Evolutionary conservation across 35 echinoderm and acorn worm species (phyloP).

Genomic region (Heliocidaris tuberculata): DNA sequence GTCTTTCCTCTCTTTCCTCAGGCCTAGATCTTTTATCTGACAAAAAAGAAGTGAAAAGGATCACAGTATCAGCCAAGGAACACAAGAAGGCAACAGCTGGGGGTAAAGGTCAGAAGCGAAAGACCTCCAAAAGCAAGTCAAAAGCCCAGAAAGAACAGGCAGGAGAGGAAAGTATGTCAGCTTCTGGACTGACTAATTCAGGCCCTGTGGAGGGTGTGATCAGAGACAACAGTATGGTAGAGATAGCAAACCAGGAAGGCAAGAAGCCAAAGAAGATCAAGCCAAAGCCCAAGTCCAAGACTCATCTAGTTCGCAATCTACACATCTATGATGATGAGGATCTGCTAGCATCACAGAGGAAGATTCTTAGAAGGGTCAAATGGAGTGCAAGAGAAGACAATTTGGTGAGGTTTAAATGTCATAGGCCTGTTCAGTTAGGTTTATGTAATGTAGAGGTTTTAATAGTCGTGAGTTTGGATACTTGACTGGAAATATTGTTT

Average conservation of each 20-base stretch:
- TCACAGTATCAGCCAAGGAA: not conserved
- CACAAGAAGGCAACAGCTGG: conserved; percentile 32
- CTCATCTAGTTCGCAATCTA: not conserved
- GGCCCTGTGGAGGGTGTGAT: not conserved
- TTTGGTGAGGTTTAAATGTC: not conserved
- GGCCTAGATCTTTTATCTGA: too few relatives aligned
- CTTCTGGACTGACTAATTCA: not conserved
- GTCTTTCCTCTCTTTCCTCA: not conserved
- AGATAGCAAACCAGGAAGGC: not conserved
- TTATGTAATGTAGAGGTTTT: not conserved
- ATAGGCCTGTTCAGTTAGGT: not conserved
- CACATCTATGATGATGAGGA: conserved; percentile 24
- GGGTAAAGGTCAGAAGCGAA: conserved; percentile 44
- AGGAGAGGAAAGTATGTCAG: not conserved
- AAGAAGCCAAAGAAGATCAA: not conserved
- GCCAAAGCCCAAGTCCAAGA: not conserved
- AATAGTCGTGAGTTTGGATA: not conserved
- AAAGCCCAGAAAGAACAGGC: not conserved
- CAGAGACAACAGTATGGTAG: not conserved
- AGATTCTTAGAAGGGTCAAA: conserved; percentile 13
- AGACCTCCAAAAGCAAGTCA: not conserved
- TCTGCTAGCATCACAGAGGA: not conserved
- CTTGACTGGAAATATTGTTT: too few relatives aligned
- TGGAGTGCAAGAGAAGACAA: conserved; percentile 33
- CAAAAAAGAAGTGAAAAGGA: not conserved